These are phyloP conservation scores for Acanthurus tractus DNA, from an alignment of 2,797 vertebrate species.

Conservation along the genomic window DNA sequence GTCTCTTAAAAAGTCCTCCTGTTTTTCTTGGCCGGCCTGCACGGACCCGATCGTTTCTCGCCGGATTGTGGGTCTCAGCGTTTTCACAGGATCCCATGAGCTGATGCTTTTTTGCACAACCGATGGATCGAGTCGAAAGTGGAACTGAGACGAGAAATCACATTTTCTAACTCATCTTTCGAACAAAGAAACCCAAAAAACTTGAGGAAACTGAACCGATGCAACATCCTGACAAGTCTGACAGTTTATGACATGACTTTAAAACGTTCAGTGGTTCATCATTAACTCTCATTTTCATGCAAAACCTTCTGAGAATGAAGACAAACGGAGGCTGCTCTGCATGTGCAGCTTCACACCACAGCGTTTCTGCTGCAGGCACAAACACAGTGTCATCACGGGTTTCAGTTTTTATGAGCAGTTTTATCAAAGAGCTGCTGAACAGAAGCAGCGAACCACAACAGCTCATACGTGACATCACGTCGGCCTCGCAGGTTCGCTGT, in stretches of 20 bases:
- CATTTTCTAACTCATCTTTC: conserved; percentile 6
- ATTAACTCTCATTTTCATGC: conserved; percentile 13
- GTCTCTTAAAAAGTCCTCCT: conserved; percentile 51
- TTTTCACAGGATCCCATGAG: conserved; percentile 64
- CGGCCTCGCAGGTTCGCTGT: fast-evolving
- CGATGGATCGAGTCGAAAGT: conserved; percentile 19
- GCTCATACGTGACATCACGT: neutral
- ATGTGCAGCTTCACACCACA: neutral
- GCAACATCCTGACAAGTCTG: neutral
- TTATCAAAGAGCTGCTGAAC: neutral
- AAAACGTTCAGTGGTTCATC: conserved; percentile 46
- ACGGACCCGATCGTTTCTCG: conserved; percentile 43
- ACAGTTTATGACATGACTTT: neutral
- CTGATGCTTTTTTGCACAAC: conserved; percentile 34
- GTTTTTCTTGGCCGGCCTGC: conserved; percentile 68
- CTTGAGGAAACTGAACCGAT: neutral
- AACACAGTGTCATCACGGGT: too few species aligned
- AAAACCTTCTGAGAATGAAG: neutral
- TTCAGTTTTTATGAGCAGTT: neutral
- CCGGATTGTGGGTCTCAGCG: conserved; percentile 42
- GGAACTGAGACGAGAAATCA: conserved; percentile 22
- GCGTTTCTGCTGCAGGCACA: neutral
- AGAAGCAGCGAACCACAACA: neutral
- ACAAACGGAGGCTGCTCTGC: neutral
- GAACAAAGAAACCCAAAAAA: neutral